Evolutionary conservation across 2,888 invertebrate genomes (phyloP), one percentile per base, ranked within the genome.

Genomic region (Axea sp.): DNA sequence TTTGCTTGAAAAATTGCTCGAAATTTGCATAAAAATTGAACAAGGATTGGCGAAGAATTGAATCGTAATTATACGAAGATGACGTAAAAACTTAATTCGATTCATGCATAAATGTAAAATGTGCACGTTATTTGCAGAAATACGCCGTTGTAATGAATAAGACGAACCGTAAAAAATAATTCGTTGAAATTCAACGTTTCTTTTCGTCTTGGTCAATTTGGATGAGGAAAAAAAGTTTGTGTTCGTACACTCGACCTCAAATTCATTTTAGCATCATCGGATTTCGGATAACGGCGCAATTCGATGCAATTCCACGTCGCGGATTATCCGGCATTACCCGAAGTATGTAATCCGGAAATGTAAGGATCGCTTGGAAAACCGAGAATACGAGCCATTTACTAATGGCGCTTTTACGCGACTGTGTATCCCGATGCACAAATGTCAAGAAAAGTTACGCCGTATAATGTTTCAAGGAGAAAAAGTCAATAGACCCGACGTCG

Each of bases 241-340:
- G 22, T 31, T 15, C 11, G 19, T 49, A 31, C 33, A 11, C 22
- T 5, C 0, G 22, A 49, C 33, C 8, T n/a, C n/a, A 1, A 19
- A 35, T 53, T 28, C 41, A 55, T 55, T 55, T 41, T 41, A 39
- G 4, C 41, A 11, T 55, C 41, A 41, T 55, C 30, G 41, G 55
- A 41, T 55, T 55, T 31, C 1, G 22, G 41, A 30, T 19, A 55
- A 41, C 55, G 22, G 4, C 41, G 8, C 39, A 39, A 53, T 53
- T 41, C 31, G 14, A 31, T 31, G 55, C 55, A 55, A 55, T 55
- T 55, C 22, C 55, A 31, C 12, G 39, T 22, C n/a, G 26, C 41
- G 19, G 41, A 43, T 57, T 33, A 57, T 57, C 43, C 43, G 43
- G 43, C 17, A 41, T 57, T 57, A 57, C 9, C 30, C 22, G 24